Base-by-base conservation (phyloP, 2,797 vertebrate species). In the Pangasius djambal region DNA sequence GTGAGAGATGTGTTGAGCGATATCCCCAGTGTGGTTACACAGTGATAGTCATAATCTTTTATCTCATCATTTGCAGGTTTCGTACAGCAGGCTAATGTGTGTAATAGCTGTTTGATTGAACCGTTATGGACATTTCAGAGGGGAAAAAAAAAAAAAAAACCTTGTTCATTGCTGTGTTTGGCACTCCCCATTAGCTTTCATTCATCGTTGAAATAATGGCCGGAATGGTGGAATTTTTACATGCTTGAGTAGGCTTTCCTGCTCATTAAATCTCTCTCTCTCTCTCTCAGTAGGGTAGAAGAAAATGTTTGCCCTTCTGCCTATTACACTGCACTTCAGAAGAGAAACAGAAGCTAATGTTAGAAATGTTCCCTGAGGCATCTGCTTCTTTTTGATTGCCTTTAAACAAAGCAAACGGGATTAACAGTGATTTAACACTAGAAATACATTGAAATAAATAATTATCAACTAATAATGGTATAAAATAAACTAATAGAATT, bases 141-240 rank as follows among this genome's bases (percentile, higher is more conserved):
- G 8, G 34, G n/a, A 59, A 88, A 78, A 88, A 86, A 90, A 81
- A 59, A 88, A 78, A 88, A 86, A 90, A 81, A 52, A 6, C 40
- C 92, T 72, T 83, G 81, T 93, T 94, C 96, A 94, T 95, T 96
- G 96, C 96, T 96, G 95, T 94, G 94, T 96, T 96, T 96, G 96
- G 96, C 93, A 96, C 96, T 96, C 95, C 92, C 93, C 96, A 97
- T 96, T 97, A 97, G 96, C 93, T 94, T 95, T 91, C 88, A 90
- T 92, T 92, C 86, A 91, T 92, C 89, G 87, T 77, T 89, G 70
- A 89, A 79, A 90, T 92, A 93, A 92, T 89, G 88, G 82, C 87
- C 67, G 48, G 88, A 86, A 84, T 87, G 78, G 84, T 87, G 22
- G 88, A 91, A 90, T 90, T 89, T 90, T 90, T 69, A 67, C 85